phyloP scores from a whole-genome alignment of 2,113 vertebrate genomes.

The Pygoscelis antarcticus region DNA sequence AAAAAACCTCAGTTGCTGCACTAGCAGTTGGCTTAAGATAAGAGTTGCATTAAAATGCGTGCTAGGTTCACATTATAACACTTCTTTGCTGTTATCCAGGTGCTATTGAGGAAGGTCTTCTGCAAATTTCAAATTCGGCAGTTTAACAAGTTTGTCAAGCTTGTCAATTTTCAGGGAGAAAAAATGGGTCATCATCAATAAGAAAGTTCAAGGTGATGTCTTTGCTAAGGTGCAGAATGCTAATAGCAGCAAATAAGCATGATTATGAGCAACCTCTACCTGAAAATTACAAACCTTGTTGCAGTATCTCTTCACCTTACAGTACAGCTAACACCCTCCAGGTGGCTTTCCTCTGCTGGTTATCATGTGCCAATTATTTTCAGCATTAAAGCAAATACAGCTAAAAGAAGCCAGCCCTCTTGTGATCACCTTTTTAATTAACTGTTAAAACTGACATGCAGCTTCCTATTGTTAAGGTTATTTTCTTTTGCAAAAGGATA shows the following conservation, averaged over 20 bases:
- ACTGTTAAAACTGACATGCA: slow-evolving; percentile 10
- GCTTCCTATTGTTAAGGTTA: slow-evolving; percentile 19
- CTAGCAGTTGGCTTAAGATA: slow-evolving; percentile 21
- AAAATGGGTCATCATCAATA: slow-evolving; percentile 49
- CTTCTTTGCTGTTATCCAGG: slow-evolving; percentile 33
- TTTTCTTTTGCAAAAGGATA: not conserved
- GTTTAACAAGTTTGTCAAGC: slow-evolving; percentile 68
- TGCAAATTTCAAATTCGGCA: slow-evolving; percentile 59
- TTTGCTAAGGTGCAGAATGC: slow-evolving; percentile 56
- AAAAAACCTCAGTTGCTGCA: not conserved
- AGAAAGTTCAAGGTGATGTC: slow-evolving; percentile 71
- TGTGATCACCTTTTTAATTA: slow-evolving; percentile 26
- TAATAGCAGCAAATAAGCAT: slow-evolving; percentile 50
- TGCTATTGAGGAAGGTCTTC: slow-evolving; percentile 26
- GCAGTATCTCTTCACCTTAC: not conserved
- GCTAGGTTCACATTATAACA: slow-evolving; percentile 23
- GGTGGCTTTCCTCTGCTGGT: not conserved
- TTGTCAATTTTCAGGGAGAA: slow-evolving; percentile 69
- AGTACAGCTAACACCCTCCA: not conserved
- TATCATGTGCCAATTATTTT: slow-evolving; percentile 34
- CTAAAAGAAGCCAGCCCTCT: not conserved
- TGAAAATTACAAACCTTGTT: slow-evolving; percentile 18
- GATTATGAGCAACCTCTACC: not conserved
- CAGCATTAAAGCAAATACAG: not conserved
- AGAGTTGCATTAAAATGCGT: slow-evolving; percentile 47